Conservation (phyloP, 2,888 invertebrate genomes). For the Melanargia galathea region DNA sequence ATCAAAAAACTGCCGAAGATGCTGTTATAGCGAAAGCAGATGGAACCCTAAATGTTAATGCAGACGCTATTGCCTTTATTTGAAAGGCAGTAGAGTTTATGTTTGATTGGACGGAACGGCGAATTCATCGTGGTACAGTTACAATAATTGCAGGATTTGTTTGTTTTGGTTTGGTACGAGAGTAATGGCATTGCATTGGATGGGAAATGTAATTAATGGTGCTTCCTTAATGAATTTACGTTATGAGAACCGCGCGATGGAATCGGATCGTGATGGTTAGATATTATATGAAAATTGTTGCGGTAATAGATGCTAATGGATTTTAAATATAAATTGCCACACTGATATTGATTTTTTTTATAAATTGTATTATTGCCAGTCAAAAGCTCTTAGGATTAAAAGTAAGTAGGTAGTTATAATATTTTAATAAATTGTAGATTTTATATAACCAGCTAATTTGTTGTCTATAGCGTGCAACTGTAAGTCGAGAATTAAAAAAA, state of each 20-base stretch:
- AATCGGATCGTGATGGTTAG: constrained; percentile 36
- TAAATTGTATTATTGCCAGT: background rate
- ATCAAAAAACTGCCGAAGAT: constrained; percentile 44
- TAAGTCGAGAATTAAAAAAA: too few species aligned
- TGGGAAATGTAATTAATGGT: constrained; percentile 72
- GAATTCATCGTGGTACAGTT: constrained; percentile 51
- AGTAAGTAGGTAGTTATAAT: too few species aligned
- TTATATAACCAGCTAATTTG: too few species aligned
- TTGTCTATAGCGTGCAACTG: too few species aligned
- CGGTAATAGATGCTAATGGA: constrained; percentile 12
- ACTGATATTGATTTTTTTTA: constrained; percentile 1
- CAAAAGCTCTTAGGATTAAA: background rate
- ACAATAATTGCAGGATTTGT: constrained; percentile 79
- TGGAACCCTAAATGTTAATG: constrained; percentile 48
- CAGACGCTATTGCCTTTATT: constrained; percentile 45
- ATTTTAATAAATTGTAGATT: too few species aligned
- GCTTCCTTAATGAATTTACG: constrained; percentile 76
- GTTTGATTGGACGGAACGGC: constrained; percentile 34
- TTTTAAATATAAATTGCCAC: background rate
- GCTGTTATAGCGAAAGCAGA: constrained; percentile 54
- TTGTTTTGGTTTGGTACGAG: constrained; percentile 75
- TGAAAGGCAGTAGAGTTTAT: constrained; percentile 38
- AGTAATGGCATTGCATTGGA: constrained; percentile 72
- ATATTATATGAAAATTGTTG: constrained; percentile 22
- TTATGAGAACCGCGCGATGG: constrained; percentile 63